Evolutionary conservation across 2,888 invertebrate genomes (phyloP).

Genomic region (Drosophila stalkeri): DNA sequence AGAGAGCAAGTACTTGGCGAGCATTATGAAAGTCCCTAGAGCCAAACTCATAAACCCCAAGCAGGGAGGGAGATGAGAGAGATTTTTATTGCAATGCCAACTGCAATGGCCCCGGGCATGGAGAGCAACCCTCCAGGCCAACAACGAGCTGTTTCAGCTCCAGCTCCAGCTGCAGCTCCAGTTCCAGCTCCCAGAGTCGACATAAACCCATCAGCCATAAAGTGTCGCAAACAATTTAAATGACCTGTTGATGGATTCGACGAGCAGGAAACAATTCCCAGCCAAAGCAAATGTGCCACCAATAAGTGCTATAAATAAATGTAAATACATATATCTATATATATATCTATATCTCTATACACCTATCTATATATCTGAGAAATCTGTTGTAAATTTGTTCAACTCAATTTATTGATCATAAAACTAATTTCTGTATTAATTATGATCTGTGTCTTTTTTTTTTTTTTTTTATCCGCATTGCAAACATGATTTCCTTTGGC

Average conservation of each 20-base stretch:
- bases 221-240: constrained; percentile 65
- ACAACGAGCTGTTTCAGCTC: not conserved
- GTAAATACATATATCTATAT: not conserved
- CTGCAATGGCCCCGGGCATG: not conserved
- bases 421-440: constrained; percentile 57
- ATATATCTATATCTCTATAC: not conserved
- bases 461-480: constrained; percentile 16
- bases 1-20: constrained; percentile 29
- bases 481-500: constrained; percentile 29
- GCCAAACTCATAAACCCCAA: constrained; percentile 26
- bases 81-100: constrained; percentile 58
- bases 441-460: constrained; percentile 24
- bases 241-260: constrained; percentile 62
- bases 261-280: constrained; percentile 7
- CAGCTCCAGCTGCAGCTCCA: constrained; percentile 17
- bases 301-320: constrained; percentile 10
- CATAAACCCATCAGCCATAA: constrained; percentile 70
- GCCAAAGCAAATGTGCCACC: constrained; percentile 4
- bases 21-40: constrained; percentile 59
- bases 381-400: constrained; percentile 37
- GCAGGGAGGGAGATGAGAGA: constrained; percentile 19
- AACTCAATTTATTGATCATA: constrained; percentile 63
- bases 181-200: constrained; percentile 24
- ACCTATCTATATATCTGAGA: not conserved
- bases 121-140: not conserved